Base-by-base conservation (phyloP, 2,113 vertebrate genomes). In the Eurystomus gularis region DNA sequence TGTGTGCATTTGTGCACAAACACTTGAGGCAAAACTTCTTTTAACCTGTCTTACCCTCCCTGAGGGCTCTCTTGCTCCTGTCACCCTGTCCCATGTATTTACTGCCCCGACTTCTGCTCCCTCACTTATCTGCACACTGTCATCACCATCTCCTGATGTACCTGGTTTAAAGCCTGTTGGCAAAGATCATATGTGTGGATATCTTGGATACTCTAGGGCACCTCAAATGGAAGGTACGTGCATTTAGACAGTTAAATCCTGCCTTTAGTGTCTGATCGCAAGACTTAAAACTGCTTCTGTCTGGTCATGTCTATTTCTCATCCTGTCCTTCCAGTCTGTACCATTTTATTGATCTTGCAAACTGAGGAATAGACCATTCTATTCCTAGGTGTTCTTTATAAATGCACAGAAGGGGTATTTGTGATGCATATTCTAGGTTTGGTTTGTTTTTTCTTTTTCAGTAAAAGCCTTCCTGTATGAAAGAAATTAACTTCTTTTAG, bases 171-270 rank as follows among this genome's bases (percentile, higher is more conserved):
- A 96, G 96, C 95, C 96, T 96, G 81, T 93, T 97, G 95, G 95
- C 95, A 96, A 97, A 95, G 86, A 97, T 96, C 94, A 95, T 96
- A 96, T 94, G 96, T 96, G 96, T 93, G 89, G 95, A 76, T 96
- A 86, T 91, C 86, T 85, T 95, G 93, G 91, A 85, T 82, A 96
- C 91, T 96, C 69, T 91, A 96, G 95, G 95, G 93, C 93, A 93
- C 89, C 83, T 96, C 95, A 97, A 85, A 96, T 42, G 65, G 65
- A 85, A 96, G 72, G 61, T 57, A 91, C 35, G 89, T 94, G 77
- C 7, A 0, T 96, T 94, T 82, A 89, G 95, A 97, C 94, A 96
- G 93, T 93, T 89, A 81, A 89, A 91, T 82, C 81, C 89, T 1
- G 11, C 93, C 89, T 82, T 93, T 72, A 90, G 88, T 90, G 48